Evolutionary conservation across 2,113 vertebrate genomes (phyloP), one percentile per base, ranked within the genome.

Genomic region (Campylorhamphus procurvoides): DNA sequence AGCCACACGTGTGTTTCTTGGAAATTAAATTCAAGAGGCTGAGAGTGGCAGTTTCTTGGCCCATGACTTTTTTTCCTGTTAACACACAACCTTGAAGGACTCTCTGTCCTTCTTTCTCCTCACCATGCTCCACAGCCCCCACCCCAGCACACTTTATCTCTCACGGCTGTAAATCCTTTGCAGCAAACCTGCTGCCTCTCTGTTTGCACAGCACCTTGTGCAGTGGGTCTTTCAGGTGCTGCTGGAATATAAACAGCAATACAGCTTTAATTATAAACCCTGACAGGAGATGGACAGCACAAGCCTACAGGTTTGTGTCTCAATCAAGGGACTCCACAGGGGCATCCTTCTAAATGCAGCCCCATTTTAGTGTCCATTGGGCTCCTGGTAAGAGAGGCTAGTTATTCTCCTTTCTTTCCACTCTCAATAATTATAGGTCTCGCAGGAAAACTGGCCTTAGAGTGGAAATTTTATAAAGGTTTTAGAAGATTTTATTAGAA

Each of bases 401-500:
- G 87, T 88, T 81, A 64, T 16, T 40, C 33, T 84, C 58, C 47
- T 93, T 95, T 93, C 73, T 68, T 90, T 81, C 89, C 77, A 49
- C 40, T 89, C 58, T 77, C 77, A 50, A 18, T 93, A 94, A 96
- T 96, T 94, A 94, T 40, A 93, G 81, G 84, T 94, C 91, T 95
- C 95, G 28, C 78, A 94, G 94, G 96, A 95, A 87, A 92, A 89
- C 46, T 52, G 63, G 92, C 47, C 91, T 79, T 22, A 15, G 20
- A 92, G 73, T 76, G 53, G 89, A 94, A 87, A 91, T 96, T 91
- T 94, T 83, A 87, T 79, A 94, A 79, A 94, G 84, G 87, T 83
- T 96, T 95, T 73, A 87, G 85, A 91, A 96, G 93, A 89, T 89
- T 94, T 94, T 95, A 94, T 94, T 92, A 69, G 88, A 66, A 90